A percentile compares a stretch with the other conserved stretches of the same genome.
Evolutionary conservation across 2,888 invertebrate species (phyloP).

Genomic region (Aphodius sticticus): DNA sequence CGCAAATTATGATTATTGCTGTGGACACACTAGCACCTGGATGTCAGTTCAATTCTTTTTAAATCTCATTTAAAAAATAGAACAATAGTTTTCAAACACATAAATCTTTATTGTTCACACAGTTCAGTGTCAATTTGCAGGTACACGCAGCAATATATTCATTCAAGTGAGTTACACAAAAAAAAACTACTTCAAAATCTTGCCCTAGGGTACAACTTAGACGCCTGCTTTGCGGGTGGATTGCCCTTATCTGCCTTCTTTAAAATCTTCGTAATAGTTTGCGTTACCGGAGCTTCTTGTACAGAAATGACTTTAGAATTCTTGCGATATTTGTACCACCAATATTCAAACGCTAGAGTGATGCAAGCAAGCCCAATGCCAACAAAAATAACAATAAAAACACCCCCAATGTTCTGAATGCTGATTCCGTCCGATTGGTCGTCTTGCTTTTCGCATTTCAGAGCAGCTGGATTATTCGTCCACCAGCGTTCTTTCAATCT

Average conservation of each 20-base stretch:
- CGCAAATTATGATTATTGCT: too few relatives aligned
- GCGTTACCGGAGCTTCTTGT: conserved; percentile 62
- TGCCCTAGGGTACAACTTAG: conserved; percentile 45
- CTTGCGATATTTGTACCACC: conserved; percentile 87
- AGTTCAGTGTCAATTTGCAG: not conserved
- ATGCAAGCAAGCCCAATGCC: conserved; percentile 92
- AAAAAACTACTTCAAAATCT: conserved; percentile 55
- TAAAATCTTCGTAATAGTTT: conserved; percentile 8
- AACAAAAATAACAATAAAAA: conserved; percentile 96
- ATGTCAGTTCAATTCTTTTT: not conserved
- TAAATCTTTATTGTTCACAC: not conserved
- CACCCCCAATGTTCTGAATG: conserved; percentile 97
- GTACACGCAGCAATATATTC: not conserved
- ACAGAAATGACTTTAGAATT: conserved; percentile 68
- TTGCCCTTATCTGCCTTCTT: not conserved
- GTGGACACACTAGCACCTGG: too few relatives aligned
- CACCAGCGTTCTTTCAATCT: conserved; percentile 97
- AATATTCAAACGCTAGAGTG: conserved; percentile 92
- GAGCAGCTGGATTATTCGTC: conserved; percentile 83
- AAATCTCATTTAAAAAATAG: not conserved
- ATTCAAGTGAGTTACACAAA: not conserved
- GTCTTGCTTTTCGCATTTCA: conserved; percentile 84
- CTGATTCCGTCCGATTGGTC: conserved; percentile 97
- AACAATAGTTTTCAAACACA: not conserved
- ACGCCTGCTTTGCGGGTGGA: conserved; percentile 16